Percentiles rank a stretch among this genome's conserved stretches.
Conservation (phyloP, 2,797 vertebrate genomes). For the Sebastolobus altivelis region DNA sequence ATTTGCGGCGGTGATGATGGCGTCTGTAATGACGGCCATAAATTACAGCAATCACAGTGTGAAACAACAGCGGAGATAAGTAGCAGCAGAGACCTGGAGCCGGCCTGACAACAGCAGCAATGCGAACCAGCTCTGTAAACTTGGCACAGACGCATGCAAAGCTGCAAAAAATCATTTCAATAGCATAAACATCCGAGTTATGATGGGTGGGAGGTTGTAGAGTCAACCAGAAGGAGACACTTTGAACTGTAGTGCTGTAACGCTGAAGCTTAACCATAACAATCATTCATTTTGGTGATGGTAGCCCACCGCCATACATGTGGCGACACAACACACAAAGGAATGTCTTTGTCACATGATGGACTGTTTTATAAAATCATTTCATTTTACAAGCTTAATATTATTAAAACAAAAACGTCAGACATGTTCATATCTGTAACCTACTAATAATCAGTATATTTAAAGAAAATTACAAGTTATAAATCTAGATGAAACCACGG, state of each 20-base stretch:
- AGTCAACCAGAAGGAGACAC: neutral
- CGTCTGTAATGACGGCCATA: slow-evolving; percentile 77
- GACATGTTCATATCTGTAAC: neutral
- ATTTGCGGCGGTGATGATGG: slow-evolving; percentile 76
- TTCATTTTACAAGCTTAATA: neutral
- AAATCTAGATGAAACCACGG: too few relatives aligned
- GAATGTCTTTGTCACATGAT: neutral
- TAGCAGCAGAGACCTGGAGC: slow-evolving; percentile 45
- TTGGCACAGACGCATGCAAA: slow-evolving; percentile 34
- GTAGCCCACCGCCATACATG: neutral
- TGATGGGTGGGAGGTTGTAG: neutral
- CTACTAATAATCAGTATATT: neutral
- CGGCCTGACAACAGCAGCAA: slow-evolving; percentile 55
- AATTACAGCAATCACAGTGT: slow-evolving; percentile 73
- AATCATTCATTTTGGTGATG: neutral
- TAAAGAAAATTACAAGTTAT: neutral
- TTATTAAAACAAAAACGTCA: neutral
- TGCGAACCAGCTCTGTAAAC: slow-evolving; percentile 39
- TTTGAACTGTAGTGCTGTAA: neutral
- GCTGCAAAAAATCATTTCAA: slow-evolving; percentile 2
- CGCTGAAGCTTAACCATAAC: neutral
- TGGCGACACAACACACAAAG: neutral
- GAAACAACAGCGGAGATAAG: slow-evolving; percentile 72
- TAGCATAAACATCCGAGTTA: slow-evolving; percentile 32
- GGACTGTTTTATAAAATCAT: neutral